phyloP scores from a whole-genome alignment of 2,113 vertebrate species.

The Platichthys stellatus region DNA sequence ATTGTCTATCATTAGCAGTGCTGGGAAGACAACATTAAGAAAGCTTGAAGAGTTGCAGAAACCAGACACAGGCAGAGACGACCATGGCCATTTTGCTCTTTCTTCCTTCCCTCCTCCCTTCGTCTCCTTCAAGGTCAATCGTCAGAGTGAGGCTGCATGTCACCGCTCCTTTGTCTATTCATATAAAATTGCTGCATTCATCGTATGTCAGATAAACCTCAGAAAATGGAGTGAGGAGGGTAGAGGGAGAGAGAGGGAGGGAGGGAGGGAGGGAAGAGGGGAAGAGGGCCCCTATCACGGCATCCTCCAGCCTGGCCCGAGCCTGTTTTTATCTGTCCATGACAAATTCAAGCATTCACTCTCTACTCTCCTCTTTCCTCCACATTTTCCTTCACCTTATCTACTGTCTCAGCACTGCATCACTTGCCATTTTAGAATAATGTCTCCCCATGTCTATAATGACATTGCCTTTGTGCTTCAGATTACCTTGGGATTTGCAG shows the following conservation, averaged over 20 bases:
- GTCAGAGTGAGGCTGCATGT: slow-evolving; percentile 75
- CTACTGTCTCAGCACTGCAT: slow-evolving; percentile 81
- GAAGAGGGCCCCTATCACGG: slow-evolving; percentile 67
- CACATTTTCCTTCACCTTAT: slow-evolving; percentile 83
- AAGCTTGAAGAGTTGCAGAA: slow-evolving; percentile 17
- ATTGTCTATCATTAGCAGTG: neutral
- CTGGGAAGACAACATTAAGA: slow-evolving; percentile 15
- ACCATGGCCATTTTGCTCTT: slow-evolving; percentile 45
- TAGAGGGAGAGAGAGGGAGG: slow-evolving; percentile 47
- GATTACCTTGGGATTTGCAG: slow-evolving; percentile 82
- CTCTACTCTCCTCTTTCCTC: slow-evolving; percentile 71
- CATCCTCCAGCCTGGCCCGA: slow-evolving; percentile 72
- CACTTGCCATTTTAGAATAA: slow-evolving; percentile 84
- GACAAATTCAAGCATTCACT: slow-evolving; percentile 82
- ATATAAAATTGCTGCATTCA: slow-evolving; percentile 84
- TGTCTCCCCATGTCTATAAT: slow-evolving; percentile 84
- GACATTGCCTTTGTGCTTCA: slow-evolving; percentile 82
- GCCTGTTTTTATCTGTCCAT: slow-evolving; percentile 81
- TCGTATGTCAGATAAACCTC: slow-evolving; percentile 84
- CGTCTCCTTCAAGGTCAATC: slow-evolving; percentile 82
- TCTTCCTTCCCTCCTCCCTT: slow-evolving; percentile 52
- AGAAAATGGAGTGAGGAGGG: slow-evolving; percentile 62
- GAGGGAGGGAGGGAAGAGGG: slow-evolving; percentile 35
- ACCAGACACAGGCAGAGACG: slow-evolving; percentile 35
- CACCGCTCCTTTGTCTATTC: slow-evolving; percentile 82